phyloP scores from a whole-genome alignment of 2,888 invertebrate genomes.

The Drosophila quinaria region DNA sequence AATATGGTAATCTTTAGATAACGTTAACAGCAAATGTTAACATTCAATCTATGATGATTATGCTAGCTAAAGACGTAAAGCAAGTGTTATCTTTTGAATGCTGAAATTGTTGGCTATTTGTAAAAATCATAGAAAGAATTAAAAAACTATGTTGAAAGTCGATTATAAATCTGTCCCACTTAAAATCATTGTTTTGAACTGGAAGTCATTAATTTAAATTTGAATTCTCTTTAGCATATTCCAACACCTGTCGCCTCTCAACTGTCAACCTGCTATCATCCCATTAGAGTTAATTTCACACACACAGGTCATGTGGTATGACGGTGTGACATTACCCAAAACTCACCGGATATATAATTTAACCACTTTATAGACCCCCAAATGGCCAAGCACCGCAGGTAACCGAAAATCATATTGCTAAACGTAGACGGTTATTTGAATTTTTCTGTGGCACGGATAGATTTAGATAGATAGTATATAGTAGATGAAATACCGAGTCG shows the following conservation, averaged over 20 bases:
- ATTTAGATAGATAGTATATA: slow-evolving; percentile 7
- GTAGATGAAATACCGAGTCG: slow-evolving; percentile 36
- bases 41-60: slow-evolving; percentile 30
- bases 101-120: too few relatives aligned
- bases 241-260: slow-evolving; percentile 31
- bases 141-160: neutral
- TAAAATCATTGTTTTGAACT: slow-evolving; percentile 2
- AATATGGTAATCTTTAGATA: slow-evolving; percentile 63
- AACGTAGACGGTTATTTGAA: slow-evolving; percentile 61
- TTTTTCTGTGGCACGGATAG: slow-evolving; percentile 23
- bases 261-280: slow-evolving; percentile 12
- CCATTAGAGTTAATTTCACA: slow-evolving; percentile 45
- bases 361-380: slow-evolving; percentile 63
- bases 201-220: slow-evolving; percentile 12
- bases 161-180: slow-evolving; percentile 12
- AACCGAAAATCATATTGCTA: slow-evolving; percentile 62
- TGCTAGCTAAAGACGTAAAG: slow-evolving; percentile 14
- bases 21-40: slow-evolving; percentile 42
- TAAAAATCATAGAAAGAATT: neutral
- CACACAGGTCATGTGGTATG: slow-evolving; percentile 22
- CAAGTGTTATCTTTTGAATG: slow-evolving; percentile 1
- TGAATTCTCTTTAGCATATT: slow-evolving; percentile 17
- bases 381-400: slow-evolving; percentile 56
- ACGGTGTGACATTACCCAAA: slow-evolving; percentile 59
- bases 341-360: slow-evolving; percentile 72